Percentiles rank a stretch among this genome's conserved stretches.
Evolutionary conservation across 1,140 invertebrate genomes (phyloP).

Genomic region (Vanessa tameamea): DNA sequence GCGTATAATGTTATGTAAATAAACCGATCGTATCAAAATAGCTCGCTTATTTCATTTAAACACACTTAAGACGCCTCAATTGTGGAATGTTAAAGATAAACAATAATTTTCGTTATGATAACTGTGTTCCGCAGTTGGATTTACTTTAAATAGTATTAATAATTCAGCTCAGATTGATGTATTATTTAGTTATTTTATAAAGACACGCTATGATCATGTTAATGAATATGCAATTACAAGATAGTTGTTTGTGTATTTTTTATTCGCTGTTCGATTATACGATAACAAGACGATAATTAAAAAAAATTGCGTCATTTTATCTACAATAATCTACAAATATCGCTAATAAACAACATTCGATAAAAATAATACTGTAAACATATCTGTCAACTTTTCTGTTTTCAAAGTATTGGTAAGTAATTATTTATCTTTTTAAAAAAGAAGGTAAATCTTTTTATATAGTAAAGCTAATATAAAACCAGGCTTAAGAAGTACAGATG

Average conservation of each 20-base stretch:
- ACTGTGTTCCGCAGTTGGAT: background rate
- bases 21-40: background rate
- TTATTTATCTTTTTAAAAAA: no score
- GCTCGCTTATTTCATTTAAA: background rate
- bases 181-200: background rate
- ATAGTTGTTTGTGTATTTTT: background rate
- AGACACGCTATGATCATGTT: background rate
- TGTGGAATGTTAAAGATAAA: slow-evolving; percentile 3
- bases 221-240: background rate
- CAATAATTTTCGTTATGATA: background rate
- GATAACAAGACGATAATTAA: background rate
- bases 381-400: no score
- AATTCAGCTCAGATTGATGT: no score
- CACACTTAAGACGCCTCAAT: background rate
- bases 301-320: no score
- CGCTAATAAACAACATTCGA: no score
- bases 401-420: no score
- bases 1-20: slow-evolving; percentile 5
- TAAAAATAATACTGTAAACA: no score
- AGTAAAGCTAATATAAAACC: background rate
- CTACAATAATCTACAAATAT: no score
- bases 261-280: background rate
- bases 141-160: background rate
- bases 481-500: background rate
- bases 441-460: background rate